A percentile compares a stretch with the other conserved stretches of the same genome.
Conservation (phyloP, 2,888 invertebrate species). For the Tetranychus piercei region DNA sequence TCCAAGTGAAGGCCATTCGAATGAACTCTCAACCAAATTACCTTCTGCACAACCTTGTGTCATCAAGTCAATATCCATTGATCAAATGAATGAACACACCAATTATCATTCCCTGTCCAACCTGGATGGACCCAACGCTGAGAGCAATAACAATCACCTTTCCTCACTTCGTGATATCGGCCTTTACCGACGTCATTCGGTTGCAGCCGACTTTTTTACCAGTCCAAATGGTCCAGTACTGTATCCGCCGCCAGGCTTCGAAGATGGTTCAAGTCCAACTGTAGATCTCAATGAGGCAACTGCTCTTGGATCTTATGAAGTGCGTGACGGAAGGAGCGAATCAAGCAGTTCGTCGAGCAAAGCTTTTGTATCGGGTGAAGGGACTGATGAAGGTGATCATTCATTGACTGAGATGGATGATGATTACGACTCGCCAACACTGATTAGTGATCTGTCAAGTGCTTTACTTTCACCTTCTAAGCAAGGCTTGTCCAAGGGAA, state of each 20-base stretch:
- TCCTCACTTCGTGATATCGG: not conserved
- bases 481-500: not conserved
- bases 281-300: not conserved
- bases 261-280: slow-evolving; percentile 6
- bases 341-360: slow-evolving; percentile 4
- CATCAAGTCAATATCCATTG: not conserved
- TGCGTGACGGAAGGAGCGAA: not conserved
- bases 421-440: slow-evolving; percentile 7
- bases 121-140: not conserved
- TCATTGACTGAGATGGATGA: slow-evolving; percentile 10
- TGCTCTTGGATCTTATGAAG: not conserved
- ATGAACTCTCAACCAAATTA: not conserved
- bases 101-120: no score
- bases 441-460: slow-evolving; percentile 10
- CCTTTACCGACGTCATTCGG: not conserved
- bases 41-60: not conserved
- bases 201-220: slow-evolving; percentile 6
- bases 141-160: not conserved
- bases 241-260: slow-evolving; percentile 8
- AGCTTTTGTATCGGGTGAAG: not conserved
- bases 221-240: not conserved
- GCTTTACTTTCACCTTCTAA: not conserved
- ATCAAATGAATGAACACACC: not conserved
- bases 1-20: not conserved
- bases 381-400: slow-evolving; percentile 10